Evolutionary conservation across 1,140 invertebrate genomes (phyloP).

Genomic region (Nasonia giraulti): DNA sequence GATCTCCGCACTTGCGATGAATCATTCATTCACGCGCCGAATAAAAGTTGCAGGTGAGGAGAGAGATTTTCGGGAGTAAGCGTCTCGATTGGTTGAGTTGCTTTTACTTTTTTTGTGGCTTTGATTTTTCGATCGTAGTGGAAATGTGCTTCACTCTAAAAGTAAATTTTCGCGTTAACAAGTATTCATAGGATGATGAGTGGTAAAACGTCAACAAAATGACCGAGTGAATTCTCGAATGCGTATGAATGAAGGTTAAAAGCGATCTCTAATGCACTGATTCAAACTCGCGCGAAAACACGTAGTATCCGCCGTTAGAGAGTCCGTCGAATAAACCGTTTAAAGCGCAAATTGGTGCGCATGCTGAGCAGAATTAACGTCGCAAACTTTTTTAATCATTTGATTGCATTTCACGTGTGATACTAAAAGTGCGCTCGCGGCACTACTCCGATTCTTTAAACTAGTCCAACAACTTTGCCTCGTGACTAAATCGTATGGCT

Average conservation of each 20-base stretch:
- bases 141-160: no score
- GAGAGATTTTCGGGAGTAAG: no score
- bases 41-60: neutral
- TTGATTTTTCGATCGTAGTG: no score
- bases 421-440: neutral
- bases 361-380: neutral
- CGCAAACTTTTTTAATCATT: neutral
- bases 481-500: neutral
- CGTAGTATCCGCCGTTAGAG: neutral
- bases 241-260: no score
- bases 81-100: neutral
- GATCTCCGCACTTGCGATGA: neutral
- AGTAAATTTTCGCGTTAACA: no score
- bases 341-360: neutral
- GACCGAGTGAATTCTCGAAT: neutral
- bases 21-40: neutral
- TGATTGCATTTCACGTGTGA: neutral
- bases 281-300: neutral
- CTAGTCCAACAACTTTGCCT: conserved; percentile 1
- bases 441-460: neutral
- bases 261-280: neutral
- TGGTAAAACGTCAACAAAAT: neutral
- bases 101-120: neutral
- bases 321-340: neutral
- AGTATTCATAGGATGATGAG: neutral